Conservation (phyloP, 2,888 invertebrate species). For the Sesamia inferens region DNA sequence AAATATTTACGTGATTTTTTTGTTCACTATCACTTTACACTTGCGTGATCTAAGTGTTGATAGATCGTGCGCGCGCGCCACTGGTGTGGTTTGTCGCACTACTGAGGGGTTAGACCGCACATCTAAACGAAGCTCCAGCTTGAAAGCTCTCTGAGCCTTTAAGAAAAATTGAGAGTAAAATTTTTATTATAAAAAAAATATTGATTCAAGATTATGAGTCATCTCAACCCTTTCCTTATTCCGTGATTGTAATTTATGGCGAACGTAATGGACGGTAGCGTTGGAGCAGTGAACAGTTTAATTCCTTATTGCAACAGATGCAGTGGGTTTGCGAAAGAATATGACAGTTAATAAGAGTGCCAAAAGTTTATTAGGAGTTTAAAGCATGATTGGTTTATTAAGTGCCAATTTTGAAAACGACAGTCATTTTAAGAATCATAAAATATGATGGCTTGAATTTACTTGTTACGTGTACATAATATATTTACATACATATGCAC, state of each 20-base stretch:
- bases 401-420: too few relatives aligned
- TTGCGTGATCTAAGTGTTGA: slow-evolving; percentile 50
- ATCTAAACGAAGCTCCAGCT: slow-evolving; percentile 48
- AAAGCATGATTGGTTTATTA: not conserved
- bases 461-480: too few relatives aligned
- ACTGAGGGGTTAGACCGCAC: slow-evolving; percentile 57
- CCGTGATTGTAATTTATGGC: not conserved
- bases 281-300: not conserved
- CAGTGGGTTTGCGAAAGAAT: not conserved
- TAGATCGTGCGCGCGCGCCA: slow-evolving; percentile 61
- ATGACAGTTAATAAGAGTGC: not conserved
- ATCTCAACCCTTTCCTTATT: slow-evolving; percentile 1
- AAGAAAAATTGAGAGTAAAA: not conserved
- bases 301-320: not conserved
- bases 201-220: not conserved
- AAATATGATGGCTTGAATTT: too few relatives aligned
- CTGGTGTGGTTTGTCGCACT: slow-evolving; percentile 57
- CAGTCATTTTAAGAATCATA: too few relatives aligned
- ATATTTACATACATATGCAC: too few relatives aligned
- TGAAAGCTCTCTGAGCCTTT: slow-evolving; percentile 48
- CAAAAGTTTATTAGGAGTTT: not conserved
- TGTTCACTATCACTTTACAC: slow-evolving; percentile 62
- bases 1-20: slow-evolving; percentile 2
- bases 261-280: too few relatives aligned
- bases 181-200: not conserved